These are phyloP conservation scores for Trematomus bernacchii DNA, from an alignment of 2,797 vertebrate species.

Conservation along the genomic window DNA sequence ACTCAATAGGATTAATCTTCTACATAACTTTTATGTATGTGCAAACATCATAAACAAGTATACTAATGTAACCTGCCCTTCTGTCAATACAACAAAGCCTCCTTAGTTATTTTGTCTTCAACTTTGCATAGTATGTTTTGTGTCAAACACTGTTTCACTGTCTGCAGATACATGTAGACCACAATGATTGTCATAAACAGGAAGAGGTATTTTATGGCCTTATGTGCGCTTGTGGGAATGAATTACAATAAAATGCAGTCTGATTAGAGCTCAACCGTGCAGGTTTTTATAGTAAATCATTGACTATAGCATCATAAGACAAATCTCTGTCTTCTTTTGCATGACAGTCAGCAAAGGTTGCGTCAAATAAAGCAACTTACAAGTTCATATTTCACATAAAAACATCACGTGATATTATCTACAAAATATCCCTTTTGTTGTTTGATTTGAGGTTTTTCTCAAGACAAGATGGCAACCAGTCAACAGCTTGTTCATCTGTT, in stretches of 20 bases:
- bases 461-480: not conserved
- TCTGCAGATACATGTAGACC: constrained; percentile 16
- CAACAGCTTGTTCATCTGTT: not conserved
- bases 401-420: not conserved
- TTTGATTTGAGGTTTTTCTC: not conserved
- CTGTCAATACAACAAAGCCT: no score
- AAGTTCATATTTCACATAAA: not conserved
- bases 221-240: not conserved
- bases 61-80: no score
- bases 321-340: not conserved
- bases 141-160: no score
- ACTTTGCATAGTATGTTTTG: no score
- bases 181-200: constrained; percentile 20
- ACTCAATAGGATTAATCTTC: no score
- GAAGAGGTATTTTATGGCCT: constrained; percentile 27
- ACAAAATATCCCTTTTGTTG: no score
- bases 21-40: no score
- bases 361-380: no score
- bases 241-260: constrained; percentile 1
- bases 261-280: not conserved
- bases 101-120: no score
- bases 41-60: no score
- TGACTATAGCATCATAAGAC: not conserved
- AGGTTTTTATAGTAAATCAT: constrained; percentile 18
- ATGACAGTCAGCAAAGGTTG: not conserved